A percentile compares a stretch with the other conserved stretches of the same genome.
phyloP scores from a whole-genome alignment of 2,113 vertebrate genomes.

The Stigmatopora argus region DNA sequence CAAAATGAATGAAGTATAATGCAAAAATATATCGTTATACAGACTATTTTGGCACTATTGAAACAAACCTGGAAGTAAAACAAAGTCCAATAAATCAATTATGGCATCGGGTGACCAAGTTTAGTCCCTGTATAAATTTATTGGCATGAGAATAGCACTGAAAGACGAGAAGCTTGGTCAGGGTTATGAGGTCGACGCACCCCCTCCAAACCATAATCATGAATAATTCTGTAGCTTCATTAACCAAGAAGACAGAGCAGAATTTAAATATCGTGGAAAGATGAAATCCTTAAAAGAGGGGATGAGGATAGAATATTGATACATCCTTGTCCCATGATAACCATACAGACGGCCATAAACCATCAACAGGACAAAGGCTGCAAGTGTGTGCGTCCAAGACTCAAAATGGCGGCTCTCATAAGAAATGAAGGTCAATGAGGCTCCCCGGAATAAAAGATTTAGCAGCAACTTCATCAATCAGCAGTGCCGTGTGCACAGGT shows the following conservation, averaged over 20 bases:
- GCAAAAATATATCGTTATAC: too few relatives aligned
- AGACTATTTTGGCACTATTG: too few relatives aligned
- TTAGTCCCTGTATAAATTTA: too few relatives aligned
- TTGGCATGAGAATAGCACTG: background rate
- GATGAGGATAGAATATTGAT: background rate
- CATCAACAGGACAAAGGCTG: background rate
- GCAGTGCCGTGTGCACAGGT: constrained; percentile 7
- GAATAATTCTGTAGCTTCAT: constrained; percentile 6
- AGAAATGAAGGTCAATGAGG: constrained; percentile 28
- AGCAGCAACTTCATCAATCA: constrained; percentile 44
- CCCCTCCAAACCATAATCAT: background rate
- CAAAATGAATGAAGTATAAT: too few relatives aligned
- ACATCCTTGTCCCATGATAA: background rate
- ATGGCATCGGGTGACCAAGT: too few relatives aligned
- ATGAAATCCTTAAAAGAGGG: background rate
- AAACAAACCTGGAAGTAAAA: too few relatives aligned
- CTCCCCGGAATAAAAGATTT: constrained; percentile 39
- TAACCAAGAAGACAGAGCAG: background rate
- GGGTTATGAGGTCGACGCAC: background rate
- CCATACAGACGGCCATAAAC: background rate
- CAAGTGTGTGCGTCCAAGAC: background rate
- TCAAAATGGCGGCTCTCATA: background rate
- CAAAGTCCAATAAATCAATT: too few relatives aligned
- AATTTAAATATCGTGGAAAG: background rate
- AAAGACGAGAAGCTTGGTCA: background rate